These are phyloP conservation scores for Grammomys surdaster DNA, from an alignment of 2,113 vertebrate genomes.

Conservation along the genomic window DNA sequence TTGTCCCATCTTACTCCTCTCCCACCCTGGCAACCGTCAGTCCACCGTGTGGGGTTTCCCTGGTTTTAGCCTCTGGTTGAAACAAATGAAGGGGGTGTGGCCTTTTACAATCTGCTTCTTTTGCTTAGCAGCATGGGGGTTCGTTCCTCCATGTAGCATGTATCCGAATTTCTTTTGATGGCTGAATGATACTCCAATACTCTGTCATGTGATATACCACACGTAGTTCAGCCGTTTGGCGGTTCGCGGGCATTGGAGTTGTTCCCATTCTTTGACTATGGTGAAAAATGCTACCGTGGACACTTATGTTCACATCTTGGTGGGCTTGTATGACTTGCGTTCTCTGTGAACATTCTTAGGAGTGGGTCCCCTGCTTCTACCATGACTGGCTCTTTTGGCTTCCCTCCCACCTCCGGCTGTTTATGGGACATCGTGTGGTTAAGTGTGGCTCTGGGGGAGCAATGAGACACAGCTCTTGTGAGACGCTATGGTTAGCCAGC, in stretches of 20 bases:
- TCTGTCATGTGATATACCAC: fast-evolving
- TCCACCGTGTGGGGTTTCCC: background rate
- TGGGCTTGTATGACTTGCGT: fast-evolving
- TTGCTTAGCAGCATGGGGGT: background rate
- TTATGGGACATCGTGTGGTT: background rate
- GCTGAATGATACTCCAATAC: background rate
- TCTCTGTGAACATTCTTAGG: background rate
- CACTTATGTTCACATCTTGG: background rate
- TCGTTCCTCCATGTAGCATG: fast-evolving
- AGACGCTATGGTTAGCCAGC: background rate
- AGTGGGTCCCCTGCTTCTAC: background rate
- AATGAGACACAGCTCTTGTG: background rate
- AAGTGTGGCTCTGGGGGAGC: background rate
- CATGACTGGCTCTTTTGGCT: background rate
- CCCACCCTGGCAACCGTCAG: background rate
- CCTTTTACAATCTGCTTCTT: background rate
- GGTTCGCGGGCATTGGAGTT: background rate
- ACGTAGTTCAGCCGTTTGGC: fast-evolving
- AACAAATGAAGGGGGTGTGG: fast-evolving
- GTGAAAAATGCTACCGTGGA: background rate
- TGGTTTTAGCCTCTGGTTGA: fast-evolving
- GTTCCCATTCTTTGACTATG: fast-evolving
- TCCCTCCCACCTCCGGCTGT: background rate
- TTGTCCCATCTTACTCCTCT: no score
- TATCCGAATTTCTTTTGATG: background rate